phyloP scores from a whole-genome alignment of 1,140 invertebrate species.

The Leguminivora glycinivorella region DNA sequence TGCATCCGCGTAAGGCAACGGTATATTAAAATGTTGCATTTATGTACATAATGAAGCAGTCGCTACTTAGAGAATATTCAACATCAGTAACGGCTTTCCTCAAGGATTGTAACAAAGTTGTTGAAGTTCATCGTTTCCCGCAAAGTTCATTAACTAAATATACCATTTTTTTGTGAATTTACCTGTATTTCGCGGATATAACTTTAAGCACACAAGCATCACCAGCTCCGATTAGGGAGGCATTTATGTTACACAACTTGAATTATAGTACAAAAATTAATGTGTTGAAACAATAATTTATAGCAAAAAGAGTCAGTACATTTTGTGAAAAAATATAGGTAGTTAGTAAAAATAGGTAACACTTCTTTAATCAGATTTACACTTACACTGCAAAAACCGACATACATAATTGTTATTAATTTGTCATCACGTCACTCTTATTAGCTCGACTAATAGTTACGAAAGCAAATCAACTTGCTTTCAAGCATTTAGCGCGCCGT shows the following conservation, averaged over 20 bases:
- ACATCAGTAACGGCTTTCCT: background rate
- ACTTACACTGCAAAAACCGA: background rate
- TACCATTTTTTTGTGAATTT: no score
- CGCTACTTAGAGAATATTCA: background rate
- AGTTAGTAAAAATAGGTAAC: background rate
- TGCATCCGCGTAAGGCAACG: constrained; percentile 22
- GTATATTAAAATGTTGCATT: constrained; percentile 13
- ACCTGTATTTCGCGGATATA: no score
- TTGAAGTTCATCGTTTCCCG: no score
- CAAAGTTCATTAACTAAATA: no score
- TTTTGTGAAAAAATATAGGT: no score
- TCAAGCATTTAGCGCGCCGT: constrained; percentile 12
- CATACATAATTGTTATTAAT: no score
- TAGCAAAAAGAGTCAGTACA: no score
- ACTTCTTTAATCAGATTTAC: background rate
- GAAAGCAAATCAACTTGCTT: constrained; percentile 20
- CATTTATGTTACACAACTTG: no score
- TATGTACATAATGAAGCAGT: constrained; percentile 12
- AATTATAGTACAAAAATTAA: no score
- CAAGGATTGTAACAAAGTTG: background rate
- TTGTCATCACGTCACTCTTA: background rate
- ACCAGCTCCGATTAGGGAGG: no score
- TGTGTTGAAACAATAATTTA: no score
- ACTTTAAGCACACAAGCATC: no score
- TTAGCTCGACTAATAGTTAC: background rate